phyloP scores from a whole-genome alignment of 2,113 vertebrate species.

The Brachyhypopomus occidentalis region DNA sequence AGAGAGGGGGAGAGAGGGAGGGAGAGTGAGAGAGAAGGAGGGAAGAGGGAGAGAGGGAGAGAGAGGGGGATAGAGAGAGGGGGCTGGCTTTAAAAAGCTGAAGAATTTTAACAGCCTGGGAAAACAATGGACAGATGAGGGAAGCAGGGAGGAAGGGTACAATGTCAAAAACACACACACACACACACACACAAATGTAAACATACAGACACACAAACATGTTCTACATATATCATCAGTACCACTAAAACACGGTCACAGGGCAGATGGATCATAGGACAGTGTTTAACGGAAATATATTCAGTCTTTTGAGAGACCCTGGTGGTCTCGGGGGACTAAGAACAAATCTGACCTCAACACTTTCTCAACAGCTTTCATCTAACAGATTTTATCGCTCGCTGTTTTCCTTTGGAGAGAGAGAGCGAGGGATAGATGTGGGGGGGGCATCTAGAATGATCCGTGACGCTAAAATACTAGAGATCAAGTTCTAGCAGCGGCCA shows the following conservation, averaged over 20 bases:
- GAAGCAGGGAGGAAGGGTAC: slow-evolving; percentile 40
- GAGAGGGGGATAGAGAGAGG: slow-evolving; percentile 13
- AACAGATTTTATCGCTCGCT: slow-evolving; percentile 42
- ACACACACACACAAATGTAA: slow-evolving; percentile 38
- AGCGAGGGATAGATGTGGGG: background rate
- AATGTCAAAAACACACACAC: slow-evolving; percentile 33
- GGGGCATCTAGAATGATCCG: slow-evolving; percentile 32
- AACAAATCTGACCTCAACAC: slow-evolving; percentile 53
- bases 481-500: slow-evolving; percentile 36
- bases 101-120: slow-evolving; percentile 73
- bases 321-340: slow-evolving; percentile 31
- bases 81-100: slow-evolving; percentile 50
- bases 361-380: slow-evolving; percentile 53
- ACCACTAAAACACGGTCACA: background rate
- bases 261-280: background rate
- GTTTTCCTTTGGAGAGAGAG: slow-evolving; percentile 5
- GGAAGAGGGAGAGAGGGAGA: slow-evolving; percentile 13
- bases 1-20: background rate
- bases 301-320: slow-evolving; percentile 34
- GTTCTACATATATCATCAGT: slow-evolving; percentile 12
- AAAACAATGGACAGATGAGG: slow-evolving; percentile 70
- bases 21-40: no score
- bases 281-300: slow-evolving; percentile 28
- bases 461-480: slow-evolving; percentile 52
- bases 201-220: slow-evolving; percentile 13